A percentile compares a stretch with the other conserved stretches of the same genome.
Evolutionary conservation across 64 coral and sea anemone genomes (phyloP).

Genomic region (Pachyseris speciosa): DNA sequence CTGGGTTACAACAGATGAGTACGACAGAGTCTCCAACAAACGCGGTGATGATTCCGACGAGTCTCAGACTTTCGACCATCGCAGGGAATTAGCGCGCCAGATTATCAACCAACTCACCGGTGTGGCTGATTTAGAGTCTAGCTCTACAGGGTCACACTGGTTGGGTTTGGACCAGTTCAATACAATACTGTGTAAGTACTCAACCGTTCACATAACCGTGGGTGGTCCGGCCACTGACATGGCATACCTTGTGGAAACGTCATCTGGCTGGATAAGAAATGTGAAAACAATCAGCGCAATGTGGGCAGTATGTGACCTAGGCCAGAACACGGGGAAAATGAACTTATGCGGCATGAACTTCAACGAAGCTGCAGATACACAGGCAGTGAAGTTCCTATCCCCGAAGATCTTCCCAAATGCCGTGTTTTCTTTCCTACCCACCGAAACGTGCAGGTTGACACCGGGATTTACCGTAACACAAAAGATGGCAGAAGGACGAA

Average conservation of each 20-base stretch:
- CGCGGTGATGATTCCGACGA: background rate
- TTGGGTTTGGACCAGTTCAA: background rate
- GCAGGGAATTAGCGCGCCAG: background rate
- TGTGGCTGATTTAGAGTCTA: background rate
- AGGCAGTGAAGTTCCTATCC: background rate
- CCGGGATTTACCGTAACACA: background rate
- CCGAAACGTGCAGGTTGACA: conserved; percentile 2
- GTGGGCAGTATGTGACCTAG: conserved; percentile 7
- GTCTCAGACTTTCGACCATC: background rate
- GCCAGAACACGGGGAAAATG: background rate
- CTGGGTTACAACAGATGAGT: background rate
- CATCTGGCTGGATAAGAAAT: background rate
- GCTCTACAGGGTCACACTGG: background rate
- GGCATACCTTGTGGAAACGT: background rate
- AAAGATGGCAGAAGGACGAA: background rate
- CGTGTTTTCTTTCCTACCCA: background rate
- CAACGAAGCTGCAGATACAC: background rate
- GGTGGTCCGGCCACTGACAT: conserved; percentile 1
- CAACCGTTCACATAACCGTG: background rate
- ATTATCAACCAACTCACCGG: background rate
- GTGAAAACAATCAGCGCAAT: background rate
- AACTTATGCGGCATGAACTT: background rate
- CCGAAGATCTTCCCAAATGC: background rate
- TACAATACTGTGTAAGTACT: background rate
- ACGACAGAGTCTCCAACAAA: background rate